Conservation (phyloP, 92 coral and sea anemone species). For the Parazoanthus darwini region DNA sequence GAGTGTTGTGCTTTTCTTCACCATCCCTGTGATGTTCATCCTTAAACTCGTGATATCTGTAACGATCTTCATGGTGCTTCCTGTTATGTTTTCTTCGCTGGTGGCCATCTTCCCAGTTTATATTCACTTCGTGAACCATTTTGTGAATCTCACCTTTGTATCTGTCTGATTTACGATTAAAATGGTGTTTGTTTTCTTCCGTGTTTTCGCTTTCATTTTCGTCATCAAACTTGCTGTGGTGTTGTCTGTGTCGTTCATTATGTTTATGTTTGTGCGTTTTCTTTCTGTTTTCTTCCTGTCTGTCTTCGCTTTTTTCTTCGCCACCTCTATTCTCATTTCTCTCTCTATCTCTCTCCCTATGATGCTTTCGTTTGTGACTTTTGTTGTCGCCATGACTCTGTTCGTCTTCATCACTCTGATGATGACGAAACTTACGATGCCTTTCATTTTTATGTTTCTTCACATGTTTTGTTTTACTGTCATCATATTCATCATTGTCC, state of each 20-base stretch:
- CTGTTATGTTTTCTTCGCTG: background rate
- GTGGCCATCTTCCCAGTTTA: background rate
- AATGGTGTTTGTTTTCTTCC: background rate
- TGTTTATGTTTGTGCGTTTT: background rate
- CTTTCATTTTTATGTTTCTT: constrained; percentile 29
- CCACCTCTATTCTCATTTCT: background rate
- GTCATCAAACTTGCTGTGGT: background rate
- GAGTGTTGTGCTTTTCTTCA: background rate
- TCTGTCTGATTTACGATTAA: background rate
- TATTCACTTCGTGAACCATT: background rate
- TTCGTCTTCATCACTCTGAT: background rate
- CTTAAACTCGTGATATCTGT: background rate
- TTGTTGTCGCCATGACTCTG: background rate
- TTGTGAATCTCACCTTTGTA: background rate
- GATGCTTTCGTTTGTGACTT: background rate
- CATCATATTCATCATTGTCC: constrained; percentile 44
- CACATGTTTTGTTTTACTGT: constrained; percentile 31
- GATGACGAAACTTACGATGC: constrained; percentile 14
- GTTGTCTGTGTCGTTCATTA: background rate
- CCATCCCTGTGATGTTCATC: background rate
- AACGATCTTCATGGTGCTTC: background rate
- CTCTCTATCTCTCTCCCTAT: constrained; percentile 2
- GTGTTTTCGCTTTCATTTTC: background rate
- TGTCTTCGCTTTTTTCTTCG: background rate
- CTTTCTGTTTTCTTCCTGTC: constrained; percentile 2